phyloP scores from a whole-genome alignment of 2,888 invertebrate species.

The Gandaritis pyraliata region DNA sequence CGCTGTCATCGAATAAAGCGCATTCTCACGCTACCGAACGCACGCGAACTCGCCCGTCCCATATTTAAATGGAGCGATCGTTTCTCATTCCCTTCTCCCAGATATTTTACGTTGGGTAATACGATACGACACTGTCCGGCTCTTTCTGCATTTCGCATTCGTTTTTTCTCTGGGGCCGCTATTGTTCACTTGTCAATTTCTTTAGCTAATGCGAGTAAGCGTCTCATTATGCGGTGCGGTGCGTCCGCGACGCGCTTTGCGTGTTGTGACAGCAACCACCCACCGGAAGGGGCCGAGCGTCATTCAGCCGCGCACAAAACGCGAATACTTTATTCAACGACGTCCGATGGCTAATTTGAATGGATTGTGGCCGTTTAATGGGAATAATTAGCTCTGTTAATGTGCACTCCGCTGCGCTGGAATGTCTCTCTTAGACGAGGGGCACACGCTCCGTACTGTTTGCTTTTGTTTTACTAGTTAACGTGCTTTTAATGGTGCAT shows the following conservation, averaged over 20 bases:
- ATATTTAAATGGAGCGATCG: slow-evolving; percentile 81
- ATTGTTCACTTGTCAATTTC: slow-evolving; percentile 85
- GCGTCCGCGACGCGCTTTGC: slow-evolving; percentile 81
- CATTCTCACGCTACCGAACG: slow-evolving; percentile 84
- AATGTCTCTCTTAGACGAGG: slow-evolving; percentile 56
- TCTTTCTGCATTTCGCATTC: slow-evolving; percentile 79
- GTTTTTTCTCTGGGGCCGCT: slow-evolving; percentile 75
- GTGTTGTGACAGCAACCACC: slow-evolving; percentile 84
- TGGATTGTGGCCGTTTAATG: slow-evolving; percentile 78
- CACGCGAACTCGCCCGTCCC: slow-evolving; percentile 80
- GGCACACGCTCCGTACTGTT: slow-evolving; percentile 41
- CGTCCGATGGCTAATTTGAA: slow-evolving; percentile 82
- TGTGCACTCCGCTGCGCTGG: slow-evolving; percentile 52
- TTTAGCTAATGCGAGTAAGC: slow-evolving; percentile 85
- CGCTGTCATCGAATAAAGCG: slow-evolving; percentile 75
- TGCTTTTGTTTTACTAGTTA: slow-evolving; percentile 62
- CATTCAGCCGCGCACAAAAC: slow-evolving; percentile 81
- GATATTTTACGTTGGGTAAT: slow-evolving; percentile 84
- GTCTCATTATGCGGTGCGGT: slow-evolving; percentile 84
- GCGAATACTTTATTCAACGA: slow-evolving; percentile 80
- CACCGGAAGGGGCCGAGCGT: slow-evolving; percentile 83
- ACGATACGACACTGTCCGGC: slow-evolving; percentile 85
- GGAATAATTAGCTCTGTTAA: slow-evolving; percentile 79
- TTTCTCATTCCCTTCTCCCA: slow-evolving; percentile 83
- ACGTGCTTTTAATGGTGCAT: slow-evolving; percentile 60